A percentile compares a stretch with the other conserved stretches of the same genome.
Evolutionary conservation across 2,888 invertebrate genomes (phyloP).

Genomic region (Apantesis nais): DNA sequence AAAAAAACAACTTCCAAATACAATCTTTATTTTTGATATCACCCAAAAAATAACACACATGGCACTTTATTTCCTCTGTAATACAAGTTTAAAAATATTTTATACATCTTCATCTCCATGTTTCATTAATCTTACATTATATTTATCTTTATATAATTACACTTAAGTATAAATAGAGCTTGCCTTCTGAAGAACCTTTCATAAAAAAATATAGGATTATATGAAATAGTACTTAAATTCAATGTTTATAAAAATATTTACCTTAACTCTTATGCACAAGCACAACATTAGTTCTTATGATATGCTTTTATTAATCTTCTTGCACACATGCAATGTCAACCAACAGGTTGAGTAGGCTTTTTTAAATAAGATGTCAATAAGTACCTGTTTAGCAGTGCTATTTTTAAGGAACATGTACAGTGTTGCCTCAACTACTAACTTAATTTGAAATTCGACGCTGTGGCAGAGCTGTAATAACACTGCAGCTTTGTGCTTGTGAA

Average conservation of each 20-base stretch:
- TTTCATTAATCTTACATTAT: constrained; percentile 9
- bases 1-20: constrained; percentile 14
- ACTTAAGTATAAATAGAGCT: background rate
- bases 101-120: constrained; percentile 7
- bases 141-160: background rate
- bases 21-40: constrained; percentile 35
- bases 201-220: background rate
- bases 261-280: background rate
- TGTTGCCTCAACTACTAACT: too few relatives aligned
- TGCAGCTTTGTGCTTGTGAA: too few relatives aligned
- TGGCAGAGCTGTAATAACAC: too few relatives aligned
- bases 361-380: background rate
- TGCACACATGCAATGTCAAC: background rate
- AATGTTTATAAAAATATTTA: background rate
- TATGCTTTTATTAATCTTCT: background rate
- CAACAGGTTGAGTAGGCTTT: background rate
- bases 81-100: constrained; percentile 35
- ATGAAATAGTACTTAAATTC: background rate
- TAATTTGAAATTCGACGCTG: too few relatives aligned
- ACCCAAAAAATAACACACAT: constrained; percentile 43
- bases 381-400: background rate
- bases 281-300: background rate
- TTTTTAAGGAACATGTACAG: background rate
- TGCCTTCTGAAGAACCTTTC: background rate
- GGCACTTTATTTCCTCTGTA: constrained; percentile 37